Evolutionary conservation across 2,113 vertebrate genomes (phyloP).

Genomic region (Enhydra lutris): DNA sequence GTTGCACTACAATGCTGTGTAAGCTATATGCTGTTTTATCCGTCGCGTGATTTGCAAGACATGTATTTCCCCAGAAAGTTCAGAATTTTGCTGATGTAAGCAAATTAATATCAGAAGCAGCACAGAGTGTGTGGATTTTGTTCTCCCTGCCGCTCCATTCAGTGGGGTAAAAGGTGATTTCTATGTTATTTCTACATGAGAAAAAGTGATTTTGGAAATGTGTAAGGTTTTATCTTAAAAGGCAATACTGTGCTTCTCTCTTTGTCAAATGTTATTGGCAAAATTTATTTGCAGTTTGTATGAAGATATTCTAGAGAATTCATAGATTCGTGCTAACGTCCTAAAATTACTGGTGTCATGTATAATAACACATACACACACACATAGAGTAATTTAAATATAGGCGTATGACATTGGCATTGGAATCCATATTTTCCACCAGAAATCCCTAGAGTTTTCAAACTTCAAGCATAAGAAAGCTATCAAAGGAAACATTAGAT

Average conservation of each 20-base stretch:
- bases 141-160: not conserved
- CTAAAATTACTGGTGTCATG: not conserved
- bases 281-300: not conserved
- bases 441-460: constrained; percentile 27
- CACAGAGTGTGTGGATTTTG: not conserved
- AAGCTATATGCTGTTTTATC: constrained; percentile 1
- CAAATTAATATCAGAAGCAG: constrained; percentile 45
- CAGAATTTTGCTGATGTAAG: constrained; percentile 32
- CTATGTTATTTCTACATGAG: not conserved
- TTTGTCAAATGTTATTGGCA: constrained; percentile 21
- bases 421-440: not conserved
- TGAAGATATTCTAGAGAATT: constrained; percentile 1
- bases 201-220: constrained; percentile 4
- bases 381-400: not conserved
- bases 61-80: constrained; percentile 3
- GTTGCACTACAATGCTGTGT: not conserved
- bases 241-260: not conserved
- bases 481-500: not conserved
- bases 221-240: constrained; percentile 13
- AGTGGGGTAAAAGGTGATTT: not conserved
- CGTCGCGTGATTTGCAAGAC: not conserved
- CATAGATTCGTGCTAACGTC: not conserved
- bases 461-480: not conserved
- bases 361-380: not conserved
- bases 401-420: not conserved